Base-by-base conservation (phyloP, 2,888 invertebrate species). In the Auanema sp. region DNA sequence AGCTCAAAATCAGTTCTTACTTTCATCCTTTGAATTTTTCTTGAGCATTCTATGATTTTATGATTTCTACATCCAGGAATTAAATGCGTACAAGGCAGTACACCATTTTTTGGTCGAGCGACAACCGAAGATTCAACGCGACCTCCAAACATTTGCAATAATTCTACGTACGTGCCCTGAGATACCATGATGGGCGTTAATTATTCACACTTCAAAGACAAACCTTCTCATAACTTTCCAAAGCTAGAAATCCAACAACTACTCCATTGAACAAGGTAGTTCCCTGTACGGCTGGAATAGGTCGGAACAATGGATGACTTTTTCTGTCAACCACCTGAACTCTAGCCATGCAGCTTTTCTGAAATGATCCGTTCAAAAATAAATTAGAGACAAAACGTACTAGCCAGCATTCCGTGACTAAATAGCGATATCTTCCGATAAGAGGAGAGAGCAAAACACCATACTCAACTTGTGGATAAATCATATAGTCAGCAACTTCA, bases 71-170 rank as follows among this genome's bases (percentile, higher is more conserved):
- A 33, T 14, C 51, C 59, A 51, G 51, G 40, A n/a, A 59, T 25
- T 2, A 59, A 25, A 40, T 59, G 59, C 18, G 59, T 59, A 51
- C 59, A 59, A 14, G 59, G 59, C 12, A 33, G 24, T 6, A 59
- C 51, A 12, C 52, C 52, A 40, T 59, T 23, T 18, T 24, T 25
- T 16, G 51, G 51, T 11, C 51, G 41, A 40, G 52, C 23, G 3
- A 59, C 59, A 11, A 59, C 52, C 11, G 51, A 16, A 8, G 51
- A 43, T 42, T 59, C 59, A 2, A 52, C 25, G 2, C 2, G 8
- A 25, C 59, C 59, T 40, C 59, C 59, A 33, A 59, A 59, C 25
- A 40, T 51, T 16, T 23, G 16, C n/a, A 59, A 43, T 4, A 58
- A 25, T 18, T 58, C n/a, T 23, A 23, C 50, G 50, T 23, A 11